These are phyloP conservation scores for Symphodus melops DNA, from an alignment of 2,113 vertebrate species.

Conservation along the genomic window DNA sequence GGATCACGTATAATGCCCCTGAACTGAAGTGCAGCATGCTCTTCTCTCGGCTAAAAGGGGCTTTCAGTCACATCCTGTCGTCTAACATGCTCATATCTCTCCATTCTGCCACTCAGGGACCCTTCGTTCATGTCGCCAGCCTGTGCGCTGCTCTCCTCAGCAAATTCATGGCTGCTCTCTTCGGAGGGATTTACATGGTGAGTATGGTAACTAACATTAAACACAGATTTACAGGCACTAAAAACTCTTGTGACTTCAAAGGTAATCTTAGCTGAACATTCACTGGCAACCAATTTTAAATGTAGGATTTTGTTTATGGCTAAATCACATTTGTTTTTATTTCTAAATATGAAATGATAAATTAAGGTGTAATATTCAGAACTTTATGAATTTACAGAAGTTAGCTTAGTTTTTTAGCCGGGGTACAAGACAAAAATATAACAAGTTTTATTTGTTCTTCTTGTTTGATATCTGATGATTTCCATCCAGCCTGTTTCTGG, in stretches of 20 bases:
- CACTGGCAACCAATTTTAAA: too few relatives aligned
- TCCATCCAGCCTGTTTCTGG: too few relatives aligned
- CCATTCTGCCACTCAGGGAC: constrained; percentile 70
- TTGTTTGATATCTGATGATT: too few relatives aligned
- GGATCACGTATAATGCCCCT: constrained; percentile 19
- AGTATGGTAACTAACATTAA: constrained; percentile 44
- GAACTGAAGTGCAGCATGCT: constrained; percentile 19
- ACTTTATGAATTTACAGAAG: too few relatives aligned
- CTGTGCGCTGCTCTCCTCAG: constrained; percentile 93
- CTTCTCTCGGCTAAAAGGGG: constrained; percentile 14
- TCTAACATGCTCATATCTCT: constrained; percentile 31
- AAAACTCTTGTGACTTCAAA: neutral
- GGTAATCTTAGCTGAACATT: too few relatives aligned
- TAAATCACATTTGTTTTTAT: too few relatives aligned
- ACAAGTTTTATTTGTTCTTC: too few relatives aligned
- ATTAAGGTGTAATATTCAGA: too few relatives aligned
- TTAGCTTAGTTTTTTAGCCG: too few relatives aligned
- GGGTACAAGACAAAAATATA: too few relatives aligned
- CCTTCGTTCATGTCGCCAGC: constrained; percentile 94
- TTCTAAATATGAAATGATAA: too few relatives aligned
- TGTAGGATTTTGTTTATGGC: too few relatives aligned
- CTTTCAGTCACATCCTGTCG: constrained; percentile 17
- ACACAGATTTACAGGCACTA: neutral
- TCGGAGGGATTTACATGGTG: constrained; percentile 95
- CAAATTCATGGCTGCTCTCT: constrained; percentile 95